These are phyloP conservation scores for Butorides virescens DNA, from an alignment of 2,113 vertebrate species.

Conservation along the genomic window DNA sequence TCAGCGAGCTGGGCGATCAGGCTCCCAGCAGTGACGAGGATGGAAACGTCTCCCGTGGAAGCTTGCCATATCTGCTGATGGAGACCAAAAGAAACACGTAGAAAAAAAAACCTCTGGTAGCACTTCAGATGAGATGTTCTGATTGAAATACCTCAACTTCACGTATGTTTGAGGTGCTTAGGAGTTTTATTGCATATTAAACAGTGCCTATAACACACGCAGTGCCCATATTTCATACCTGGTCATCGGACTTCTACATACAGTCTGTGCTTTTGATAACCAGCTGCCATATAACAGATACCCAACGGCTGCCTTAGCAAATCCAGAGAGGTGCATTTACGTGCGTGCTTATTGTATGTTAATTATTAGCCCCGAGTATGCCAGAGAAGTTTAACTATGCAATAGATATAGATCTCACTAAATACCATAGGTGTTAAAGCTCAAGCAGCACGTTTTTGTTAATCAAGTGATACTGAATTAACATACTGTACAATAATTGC, in stretches of 20 bases:
- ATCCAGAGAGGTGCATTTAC: background rate
- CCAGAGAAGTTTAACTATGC: background rate
- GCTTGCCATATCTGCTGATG: background rate
- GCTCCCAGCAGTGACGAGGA: background rate
- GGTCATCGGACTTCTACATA: background rate
- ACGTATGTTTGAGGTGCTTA: background rate
- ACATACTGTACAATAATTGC: constrained; percentile 64
- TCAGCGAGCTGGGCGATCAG: background rate
- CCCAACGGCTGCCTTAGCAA: background rate
- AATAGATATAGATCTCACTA: background rate
- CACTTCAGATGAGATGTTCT: background rate
- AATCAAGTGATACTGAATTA: constrained; percentile 59
- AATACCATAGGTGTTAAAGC: background rate
- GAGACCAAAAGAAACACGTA: background rate
- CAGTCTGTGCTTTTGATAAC: background rate
- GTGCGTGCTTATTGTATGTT: background rate
- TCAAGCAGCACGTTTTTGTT: constrained; percentile 40
- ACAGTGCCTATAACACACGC: background rate
- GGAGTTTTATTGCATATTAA: background rate
- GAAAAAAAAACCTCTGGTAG: background rate
- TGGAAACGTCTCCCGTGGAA: rapidly evolving
- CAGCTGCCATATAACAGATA: background rate
- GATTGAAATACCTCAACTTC: background rate
- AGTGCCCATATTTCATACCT: background rate
- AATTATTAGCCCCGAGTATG: background rate